These are phyloP conservation scores for Alaudala cheleensis DNA, from an alignment of 2,113 vertebrate genomes.

Conservation along the genomic window DNA sequence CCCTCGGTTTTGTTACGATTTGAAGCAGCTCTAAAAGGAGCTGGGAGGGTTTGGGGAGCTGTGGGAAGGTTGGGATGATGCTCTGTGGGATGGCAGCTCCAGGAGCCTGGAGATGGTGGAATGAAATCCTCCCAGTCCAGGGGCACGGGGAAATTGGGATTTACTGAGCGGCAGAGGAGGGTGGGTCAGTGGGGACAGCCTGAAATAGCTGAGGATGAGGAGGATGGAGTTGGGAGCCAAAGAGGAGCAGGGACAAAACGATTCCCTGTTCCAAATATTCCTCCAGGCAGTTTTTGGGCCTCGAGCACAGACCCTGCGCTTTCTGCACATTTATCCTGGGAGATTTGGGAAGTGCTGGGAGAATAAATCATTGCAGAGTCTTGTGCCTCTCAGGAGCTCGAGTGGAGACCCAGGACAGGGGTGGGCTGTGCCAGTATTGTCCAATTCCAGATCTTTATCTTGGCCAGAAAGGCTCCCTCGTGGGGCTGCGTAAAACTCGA, in stretches of 20 bases:
- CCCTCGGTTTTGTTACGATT: neutral
- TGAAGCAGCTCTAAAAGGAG: neutral
- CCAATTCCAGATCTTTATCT: conserved; percentile 40
- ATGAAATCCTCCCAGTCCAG: neutral
- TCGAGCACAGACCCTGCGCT: accelerated
- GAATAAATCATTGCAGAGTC: neutral
- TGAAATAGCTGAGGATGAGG: neutral
- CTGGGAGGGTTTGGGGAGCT: accelerated
- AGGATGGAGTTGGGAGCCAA: neutral
- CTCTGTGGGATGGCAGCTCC: accelerated
- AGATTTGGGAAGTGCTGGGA: neutral
- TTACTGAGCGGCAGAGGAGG: accelerated
- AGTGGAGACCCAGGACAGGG: neutral
- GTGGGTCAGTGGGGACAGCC: neutral
- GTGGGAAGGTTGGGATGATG: neutral
- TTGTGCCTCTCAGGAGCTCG: neutral
- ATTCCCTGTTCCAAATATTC: neutral
- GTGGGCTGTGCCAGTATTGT: conserved; percentile 1
- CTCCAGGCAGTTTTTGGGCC: accelerated
- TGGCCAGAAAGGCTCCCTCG: neutral
- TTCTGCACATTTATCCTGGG: accelerated
- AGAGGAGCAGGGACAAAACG: neutral
- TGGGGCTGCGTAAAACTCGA: neutral
- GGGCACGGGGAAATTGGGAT: accelerated
- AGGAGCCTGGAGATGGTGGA: neutral